Percentiles rank a stretch among this genome's conserved stretches.
These are phyloP conservation scores for Serrognathus titanus DNA, from an alignment of 2,888 invertebrate species.

Conservation along the genomic window DNA sequence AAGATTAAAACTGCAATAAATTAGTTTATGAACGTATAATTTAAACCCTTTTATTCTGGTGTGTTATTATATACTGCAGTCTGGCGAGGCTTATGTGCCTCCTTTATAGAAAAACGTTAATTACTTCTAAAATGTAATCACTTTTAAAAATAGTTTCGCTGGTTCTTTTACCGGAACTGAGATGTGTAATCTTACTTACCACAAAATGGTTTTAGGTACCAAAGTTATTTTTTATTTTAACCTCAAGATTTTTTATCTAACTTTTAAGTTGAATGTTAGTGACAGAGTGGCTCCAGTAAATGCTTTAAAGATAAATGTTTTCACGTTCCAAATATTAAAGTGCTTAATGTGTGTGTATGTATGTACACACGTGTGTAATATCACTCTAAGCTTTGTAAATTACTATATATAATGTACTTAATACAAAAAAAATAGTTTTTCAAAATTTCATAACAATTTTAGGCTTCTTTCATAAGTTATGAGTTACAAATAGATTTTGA, in stretches of 20 bases:
- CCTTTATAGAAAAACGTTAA: constrained; percentile 17
- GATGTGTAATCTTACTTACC: constrained; percentile 10
- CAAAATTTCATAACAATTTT: too few relatives aligned
- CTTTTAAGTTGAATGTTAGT: too few relatives aligned
- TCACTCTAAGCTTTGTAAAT: too few relatives aligned
- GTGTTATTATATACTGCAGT: constrained; percentile 14
- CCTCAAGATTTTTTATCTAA: not conserved
- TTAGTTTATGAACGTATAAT: constrained; percentile 30
- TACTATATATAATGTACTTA: too few relatives aligned
- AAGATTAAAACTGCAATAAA: constrained; percentile 34
- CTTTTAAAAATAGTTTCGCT: constrained; percentile 8
- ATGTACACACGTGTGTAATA: too few relatives aligned
- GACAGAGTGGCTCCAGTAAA: too few relatives aligned
- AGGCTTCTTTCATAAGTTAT: too few relatives aligned
- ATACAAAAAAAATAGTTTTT: too few relatives aligned
- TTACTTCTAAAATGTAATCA: constrained; percentile 12
- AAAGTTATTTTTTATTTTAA: not conserved
- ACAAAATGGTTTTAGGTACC: constrained; percentile 1
- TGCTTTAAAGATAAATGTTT: too few relatives aligned
- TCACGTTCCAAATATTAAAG: not conserved
- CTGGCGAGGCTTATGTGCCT: constrained; percentile 1
- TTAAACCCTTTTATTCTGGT: constrained; percentile 30
- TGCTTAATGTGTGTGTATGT: too few relatives aligned
- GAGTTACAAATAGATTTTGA: too few relatives aligned
- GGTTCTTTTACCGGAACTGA: constrained; percentile 5